Base-by-base conservation (phyloP, 1,140 invertebrate genomes). In the Danaus plexippus region DNA sequence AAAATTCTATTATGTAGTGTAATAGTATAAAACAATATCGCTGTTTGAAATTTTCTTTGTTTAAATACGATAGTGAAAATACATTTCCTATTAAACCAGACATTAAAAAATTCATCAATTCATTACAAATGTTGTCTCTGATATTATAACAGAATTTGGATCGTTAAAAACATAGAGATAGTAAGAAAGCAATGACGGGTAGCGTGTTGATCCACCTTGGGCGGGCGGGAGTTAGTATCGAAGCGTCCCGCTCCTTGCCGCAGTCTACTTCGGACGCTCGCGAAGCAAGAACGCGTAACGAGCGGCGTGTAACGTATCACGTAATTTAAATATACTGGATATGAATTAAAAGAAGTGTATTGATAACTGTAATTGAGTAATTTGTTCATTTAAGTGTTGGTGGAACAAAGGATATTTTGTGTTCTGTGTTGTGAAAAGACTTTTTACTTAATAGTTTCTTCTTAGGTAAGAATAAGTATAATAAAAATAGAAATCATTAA, bases 201-300 rank as follows among this genome's bases (percentile, higher is more conserved):
- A 61, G 53, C 49, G 44, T 58, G 56, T 55, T 60, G 59, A 61
- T 55, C 59, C 48, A 61, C 59, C 59, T 52, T 47, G 66, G 69
- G 69, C 69, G 68, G 67, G 62, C 61, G 61, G 66, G 13, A 43
- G 62, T 52, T 32, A 57, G 67, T 49, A 43, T 54, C 49, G 43
- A 22, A 42, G 50, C 66, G 50, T 61, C 66, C 66, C 66, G 61
- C 63, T 63, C 63, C 63, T 65, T 65, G 46, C 63, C 63, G 61
- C 69, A 71, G 69, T 71, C 60, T 64, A 71, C 59, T 55, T 63
- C 52, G 54, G 47, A 43, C 47, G 41, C 47, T 45, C 41, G 50
- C 11, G 40, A 45, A 7, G 9, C 47, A 52, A 32, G 52, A 45
- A 57, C 59, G 57, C 61, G n/a, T 43, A 13, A 47, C 9, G n/a